These are phyloP conservation scores for Ammodytes dubius DNA, from an alignment of 2,113 vertebrate species.

Conservation along the genomic window DNA sequence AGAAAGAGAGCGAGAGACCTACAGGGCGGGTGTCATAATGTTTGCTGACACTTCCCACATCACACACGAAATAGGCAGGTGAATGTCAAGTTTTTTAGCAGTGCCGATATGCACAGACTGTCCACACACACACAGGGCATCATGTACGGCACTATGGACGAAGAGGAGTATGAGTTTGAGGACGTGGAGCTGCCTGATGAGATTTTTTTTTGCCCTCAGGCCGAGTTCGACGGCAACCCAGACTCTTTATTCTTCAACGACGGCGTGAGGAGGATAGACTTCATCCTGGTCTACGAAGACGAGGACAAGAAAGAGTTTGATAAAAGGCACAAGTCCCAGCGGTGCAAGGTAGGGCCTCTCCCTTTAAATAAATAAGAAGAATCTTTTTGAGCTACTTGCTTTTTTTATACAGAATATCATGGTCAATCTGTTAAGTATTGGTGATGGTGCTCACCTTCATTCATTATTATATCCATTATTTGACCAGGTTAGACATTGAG, in stretches of 20 bases:
- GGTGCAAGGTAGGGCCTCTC: constrained; percentile 83
- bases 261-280: constrained; percentile 91
- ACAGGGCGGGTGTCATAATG: constrained; percentile 40
- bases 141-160: constrained; percentile 73
- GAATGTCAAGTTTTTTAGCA: background rate
- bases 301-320: constrained; percentile 88
- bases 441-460: background rate
- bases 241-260: constrained; percentile 94
- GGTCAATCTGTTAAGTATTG: background rate
- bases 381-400: background rate
- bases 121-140: background rate
- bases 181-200: constrained; percentile 7
- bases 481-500: too few relatives aligned
- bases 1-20: background rate
- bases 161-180: constrained; percentile 65
- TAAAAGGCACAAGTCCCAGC: constrained; percentile 83
- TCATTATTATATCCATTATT: too few relatives aligned
- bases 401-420: too few relatives aligned
- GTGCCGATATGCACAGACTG: background rate
- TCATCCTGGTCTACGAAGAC: constrained; percentile 94
- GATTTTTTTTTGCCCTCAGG: constrained; percentile 79
- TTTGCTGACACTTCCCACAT: constrained; percentile 63
- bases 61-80: background rate
- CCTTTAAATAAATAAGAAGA: background rate
- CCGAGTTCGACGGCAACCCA: constrained; percentile 88